Evolutionary conservation across 2,113 vertebrate species (phyloP).

Genomic region (Notiomystis cincta): DNA sequence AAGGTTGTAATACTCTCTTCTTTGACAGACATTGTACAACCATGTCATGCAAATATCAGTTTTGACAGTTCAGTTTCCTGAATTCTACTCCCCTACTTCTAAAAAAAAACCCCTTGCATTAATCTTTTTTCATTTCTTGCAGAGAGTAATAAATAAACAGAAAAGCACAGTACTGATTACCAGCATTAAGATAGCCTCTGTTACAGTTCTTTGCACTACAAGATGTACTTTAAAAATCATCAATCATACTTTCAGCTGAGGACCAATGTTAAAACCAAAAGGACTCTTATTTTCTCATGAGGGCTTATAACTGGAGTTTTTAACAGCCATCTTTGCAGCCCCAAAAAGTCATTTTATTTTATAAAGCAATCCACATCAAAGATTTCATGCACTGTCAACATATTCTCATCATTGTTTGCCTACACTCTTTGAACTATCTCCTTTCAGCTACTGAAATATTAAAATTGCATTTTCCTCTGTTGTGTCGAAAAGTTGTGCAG

Average conservation of each 20-base stretch:
- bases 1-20: neutral
- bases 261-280: neutral
- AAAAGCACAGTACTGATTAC: neutral
- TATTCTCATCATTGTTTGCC: slow-evolving; percentile 24
- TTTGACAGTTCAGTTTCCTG: neutral
- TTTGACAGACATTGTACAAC: neutral
- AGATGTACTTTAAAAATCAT: neutral
- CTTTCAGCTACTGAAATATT: slow-evolving; percentile 23
- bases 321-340: neutral
- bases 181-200: neutral
- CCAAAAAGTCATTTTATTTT: slow-evolving; percentile 8
- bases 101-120: neutral
- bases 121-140: neutral
- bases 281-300: neutral
- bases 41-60: neutral
- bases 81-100: neutral
- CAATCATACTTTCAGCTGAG: neutral
- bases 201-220: neutral
- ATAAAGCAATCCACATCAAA: slow-evolving; percentile 4
- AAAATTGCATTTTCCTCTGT: slow-evolving; percentile 4
- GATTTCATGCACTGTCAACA: slow-evolving; percentile 46
- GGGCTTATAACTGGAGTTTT: neutral
- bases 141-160: neutral
- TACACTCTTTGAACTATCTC: slow-evolving; percentile 23
- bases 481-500: neutral